phyloP scores from a whole-genome alignment of 2,888 invertebrate species.

The Erebia epiphron region DNA sequence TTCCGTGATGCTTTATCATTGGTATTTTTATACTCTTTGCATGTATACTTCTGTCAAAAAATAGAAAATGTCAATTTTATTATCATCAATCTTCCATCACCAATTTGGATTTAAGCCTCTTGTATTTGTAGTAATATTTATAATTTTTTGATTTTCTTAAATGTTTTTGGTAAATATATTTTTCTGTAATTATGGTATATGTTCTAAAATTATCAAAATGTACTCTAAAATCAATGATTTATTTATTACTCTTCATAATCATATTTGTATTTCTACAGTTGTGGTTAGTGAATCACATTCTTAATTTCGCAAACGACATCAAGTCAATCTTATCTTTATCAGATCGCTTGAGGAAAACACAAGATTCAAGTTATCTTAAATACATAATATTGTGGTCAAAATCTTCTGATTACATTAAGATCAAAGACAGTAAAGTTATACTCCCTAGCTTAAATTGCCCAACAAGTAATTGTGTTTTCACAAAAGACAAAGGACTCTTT shows the following conservation, averaged over 20 bases:
- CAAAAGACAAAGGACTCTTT: slow-evolving; percentile 45
- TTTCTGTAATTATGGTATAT: slow-evolving; percentile 16
- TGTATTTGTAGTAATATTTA: no score
- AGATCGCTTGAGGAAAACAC: slow-evolving; percentile 13
- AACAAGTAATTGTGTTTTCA: slow-evolving; percentile 51
- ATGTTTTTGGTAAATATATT: no score
- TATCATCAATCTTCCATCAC: no score
- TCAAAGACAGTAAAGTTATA: slow-evolving; percentile 29
- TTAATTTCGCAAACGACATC: slow-evolving; percentile 41
- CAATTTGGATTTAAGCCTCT: no score
- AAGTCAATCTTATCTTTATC: slow-evolving; percentile 29
- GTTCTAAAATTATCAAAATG: slow-evolving; percentile 32
- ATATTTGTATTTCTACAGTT: slow-evolving; percentile 42
- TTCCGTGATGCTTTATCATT: no score
- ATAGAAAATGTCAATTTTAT: no score
- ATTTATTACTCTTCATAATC: slow-evolving; percentile 39
- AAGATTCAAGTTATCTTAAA: slow-evolving; percentile 37
- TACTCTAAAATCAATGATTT: slow-evolving; percentile 41
- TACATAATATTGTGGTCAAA: slow-evolving; percentile 50
- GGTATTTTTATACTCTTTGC: no score
- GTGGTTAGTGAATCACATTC: slow-evolving; percentile 40
- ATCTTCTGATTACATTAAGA: slow-evolving; percentile 25
- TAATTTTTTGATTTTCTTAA: no score
- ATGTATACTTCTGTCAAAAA: no score
- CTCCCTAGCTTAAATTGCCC: slow-evolving; percentile 45